These are phyloP conservation scores for Netelia virgata DNA, from an alignment of 2,888 invertebrate species.

Conservation along the genomic window DNA sequence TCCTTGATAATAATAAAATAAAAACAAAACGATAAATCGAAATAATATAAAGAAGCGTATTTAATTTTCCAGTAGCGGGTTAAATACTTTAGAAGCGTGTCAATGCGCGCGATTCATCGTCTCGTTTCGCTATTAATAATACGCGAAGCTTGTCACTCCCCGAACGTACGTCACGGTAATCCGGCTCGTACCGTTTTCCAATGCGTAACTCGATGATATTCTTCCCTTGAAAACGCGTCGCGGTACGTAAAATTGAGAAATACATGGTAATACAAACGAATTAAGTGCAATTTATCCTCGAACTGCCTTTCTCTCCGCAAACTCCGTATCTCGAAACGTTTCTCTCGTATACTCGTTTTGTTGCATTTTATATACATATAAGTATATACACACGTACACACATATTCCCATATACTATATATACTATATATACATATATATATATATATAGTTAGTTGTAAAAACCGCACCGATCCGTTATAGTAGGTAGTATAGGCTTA, in stretches of 20 bases:
- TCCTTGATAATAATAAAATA: background rate
- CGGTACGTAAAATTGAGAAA: slow-evolving; percentile 12
- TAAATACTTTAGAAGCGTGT: too few species aligned
- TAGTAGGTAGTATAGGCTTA: slow-evolving; percentile 57
- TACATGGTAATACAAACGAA: slow-evolving; percentile 50
- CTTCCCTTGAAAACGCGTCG: background rate
- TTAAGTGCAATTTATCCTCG: slow-evolving; percentile 55
- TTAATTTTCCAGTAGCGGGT: too few species aligned
- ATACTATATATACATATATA: too few species aligned
- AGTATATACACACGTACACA: too few species aligned
- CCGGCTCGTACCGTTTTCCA: slow-evolving; percentile 18
- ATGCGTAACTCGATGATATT: slow-evolving; percentile 34
- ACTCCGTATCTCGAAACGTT: slow-evolving; percentile 36
- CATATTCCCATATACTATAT: too few species aligned
- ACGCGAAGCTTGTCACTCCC: too few species aligned
- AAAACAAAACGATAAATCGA: too few species aligned
- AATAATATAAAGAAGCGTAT: too few species aligned
- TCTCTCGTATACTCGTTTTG: slow-evolving; percentile 47
- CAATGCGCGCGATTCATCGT: too few species aligned
- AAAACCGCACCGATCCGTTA: slow-evolving; percentile 64
- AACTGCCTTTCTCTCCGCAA: slow-evolving; percentile 50
- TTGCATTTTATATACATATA: background rate
- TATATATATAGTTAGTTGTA: background rate
- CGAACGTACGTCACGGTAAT: too few species aligned
- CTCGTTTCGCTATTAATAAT: too few species aligned